These are phyloP conservation scores for Metopia argyrocephala DNA, from an alignment of 2,888 invertebrate genomes.

Conservation along the genomic window DNA sequence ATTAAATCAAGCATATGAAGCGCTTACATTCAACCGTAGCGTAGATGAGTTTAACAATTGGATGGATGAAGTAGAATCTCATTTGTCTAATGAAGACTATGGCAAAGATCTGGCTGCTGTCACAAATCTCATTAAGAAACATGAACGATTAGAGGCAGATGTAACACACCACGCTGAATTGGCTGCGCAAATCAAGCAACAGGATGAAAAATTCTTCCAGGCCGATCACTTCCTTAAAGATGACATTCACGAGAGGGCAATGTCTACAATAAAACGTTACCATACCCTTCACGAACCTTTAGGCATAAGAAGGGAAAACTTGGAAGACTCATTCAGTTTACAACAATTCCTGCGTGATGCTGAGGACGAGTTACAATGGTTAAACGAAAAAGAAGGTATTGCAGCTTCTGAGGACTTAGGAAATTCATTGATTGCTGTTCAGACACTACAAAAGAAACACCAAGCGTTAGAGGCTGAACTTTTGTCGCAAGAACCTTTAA, in stretches of 20 bases:
- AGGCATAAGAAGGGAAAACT: conserved; percentile 92
- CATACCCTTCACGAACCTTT: conserved; percentile 92
- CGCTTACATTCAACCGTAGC: conserved; percentile 90
- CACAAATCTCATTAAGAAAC: conserved; percentile 88
- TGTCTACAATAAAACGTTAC: conserved; percentile 84
- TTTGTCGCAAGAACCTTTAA: conserved; percentile 89
- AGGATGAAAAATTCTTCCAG: conserved; percentile 87
- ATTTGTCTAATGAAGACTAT: conserved; percentile 80
- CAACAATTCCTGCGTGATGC: conserved; percentile 95
- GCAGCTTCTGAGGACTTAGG: conserved; percentile 87
- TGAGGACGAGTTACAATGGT: conserved; percentile 95
- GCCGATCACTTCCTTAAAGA: conserved; percentile 93
- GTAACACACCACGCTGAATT: conserved; percentile 90
- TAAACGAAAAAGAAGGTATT: conserved; percentile 86
- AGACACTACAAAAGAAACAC: conserved; percentile 95
- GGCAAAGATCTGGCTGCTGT: conserved; percentile 94
- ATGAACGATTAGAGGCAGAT: conserved; percentile 91
- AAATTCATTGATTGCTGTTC: conserved; percentile 85
- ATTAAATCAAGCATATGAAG: conserved; percentile 94
- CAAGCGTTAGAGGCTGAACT: conserved; percentile 94
- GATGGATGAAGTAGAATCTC: conserved; percentile 92
- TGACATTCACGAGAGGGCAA: conserved; percentile 88
- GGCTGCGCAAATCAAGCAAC: conserved; percentile 88
- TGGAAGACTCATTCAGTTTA: conserved; percentile 92
- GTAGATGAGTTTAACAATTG: conserved; percentile 95